Conservation (phyloP, 2,888 invertebrate species). For the Spilosoma lubricipeda region DNA sequence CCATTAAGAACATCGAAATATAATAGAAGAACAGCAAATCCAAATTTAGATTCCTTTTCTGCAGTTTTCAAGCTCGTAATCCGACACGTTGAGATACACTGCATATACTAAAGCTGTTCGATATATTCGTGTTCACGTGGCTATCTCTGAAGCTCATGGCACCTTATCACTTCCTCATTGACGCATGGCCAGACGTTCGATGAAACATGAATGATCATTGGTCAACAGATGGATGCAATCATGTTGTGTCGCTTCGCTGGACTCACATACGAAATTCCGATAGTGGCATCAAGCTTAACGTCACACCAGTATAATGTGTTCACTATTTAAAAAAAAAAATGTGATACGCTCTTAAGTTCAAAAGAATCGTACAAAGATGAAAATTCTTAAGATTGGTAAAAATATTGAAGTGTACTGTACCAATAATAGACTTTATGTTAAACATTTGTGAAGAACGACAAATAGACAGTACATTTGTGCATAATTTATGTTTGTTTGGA, state of each 20-base stretch:
- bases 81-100: not conserved
- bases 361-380: not conserved
- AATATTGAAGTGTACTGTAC: not conserved
- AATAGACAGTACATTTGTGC: not conserved
- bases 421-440: not conserved
- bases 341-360: not conserved
- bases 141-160: constrained; percentile 42
- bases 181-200: constrained; percentile 59
- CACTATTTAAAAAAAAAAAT: not conserved
- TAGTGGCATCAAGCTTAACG: not conserved
- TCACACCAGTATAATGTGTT: not conserved
- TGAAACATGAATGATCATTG: constrained; percentile 61
- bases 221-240: constrained; percentile 46
- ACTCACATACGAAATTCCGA: constrained; percentile 18
- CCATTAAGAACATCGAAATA: too few relatives aligned
- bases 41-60: too few relatives aligned
- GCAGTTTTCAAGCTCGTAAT: not conserved
- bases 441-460: not conserved
- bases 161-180: constrained; percentile 65
- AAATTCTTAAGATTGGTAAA: not conserved
- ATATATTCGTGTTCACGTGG: constrained; percentile 34
- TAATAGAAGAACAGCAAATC: too few relatives aligned
- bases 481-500: not conserved
- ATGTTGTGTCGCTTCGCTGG: constrained; percentile 24
- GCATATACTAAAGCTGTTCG: constrained; percentile 17